Conservation (phyloP, 2,113 vertebrate genomes). For the Telmatochromis brachygnathus region DNA sequence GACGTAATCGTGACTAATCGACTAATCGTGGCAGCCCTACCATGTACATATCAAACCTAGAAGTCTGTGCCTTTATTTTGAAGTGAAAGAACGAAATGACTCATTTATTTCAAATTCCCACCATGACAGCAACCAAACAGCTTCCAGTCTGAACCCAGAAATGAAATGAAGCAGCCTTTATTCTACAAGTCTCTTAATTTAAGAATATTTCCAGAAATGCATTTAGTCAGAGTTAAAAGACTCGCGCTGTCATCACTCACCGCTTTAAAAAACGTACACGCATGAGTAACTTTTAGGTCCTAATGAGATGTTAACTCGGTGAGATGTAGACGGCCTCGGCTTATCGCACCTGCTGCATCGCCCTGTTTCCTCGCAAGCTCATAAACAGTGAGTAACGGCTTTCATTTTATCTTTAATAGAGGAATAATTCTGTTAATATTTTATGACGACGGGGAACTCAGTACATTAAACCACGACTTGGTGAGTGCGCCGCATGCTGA, state of each 20-base stretch:
- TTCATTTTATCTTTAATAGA: constrained; percentile 5
- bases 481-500: background rate
- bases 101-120: constrained; percentile 20
- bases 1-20: rapidly evolving
- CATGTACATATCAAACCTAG: background rate
- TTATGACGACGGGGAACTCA: background rate
- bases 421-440: constrained; percentile 1
- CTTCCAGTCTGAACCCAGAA: background rate
- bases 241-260: background rate
- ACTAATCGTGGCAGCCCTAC: too few relatives aligned
- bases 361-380: background rate
- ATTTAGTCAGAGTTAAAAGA: background rate
- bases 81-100: background rate
- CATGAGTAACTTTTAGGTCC: background rate
- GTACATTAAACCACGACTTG: background rate
- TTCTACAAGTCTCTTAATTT: constrained; percentile 19
- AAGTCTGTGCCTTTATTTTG: background rate
- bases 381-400: background rate
- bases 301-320: background rate
- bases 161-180: constrained; percentile 26
- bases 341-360: background rate
- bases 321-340: background rate
- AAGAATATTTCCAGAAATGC: background rate
- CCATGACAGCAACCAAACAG: background rate
- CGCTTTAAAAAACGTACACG: background rate